Conservation (phyloP, 2,888 invertebrate species). For the Drosophila mettleri region DNA sequence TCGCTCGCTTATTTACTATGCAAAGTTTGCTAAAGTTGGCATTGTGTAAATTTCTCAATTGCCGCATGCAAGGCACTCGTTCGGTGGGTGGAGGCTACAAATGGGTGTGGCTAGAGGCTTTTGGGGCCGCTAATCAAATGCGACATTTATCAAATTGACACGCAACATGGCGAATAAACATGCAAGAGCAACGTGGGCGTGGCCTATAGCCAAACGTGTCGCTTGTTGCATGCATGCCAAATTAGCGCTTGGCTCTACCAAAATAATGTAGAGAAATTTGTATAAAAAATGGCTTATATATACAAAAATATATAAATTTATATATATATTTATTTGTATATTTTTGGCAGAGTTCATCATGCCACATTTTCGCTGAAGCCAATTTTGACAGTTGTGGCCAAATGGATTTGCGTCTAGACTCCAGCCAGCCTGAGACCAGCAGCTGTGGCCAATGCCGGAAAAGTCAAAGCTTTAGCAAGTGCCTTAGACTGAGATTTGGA, state of each 20-base stretch:
- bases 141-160: conserved; percentile 77
- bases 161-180: conserved; percentile 65
- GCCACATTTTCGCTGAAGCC: conserved; percentile 43
- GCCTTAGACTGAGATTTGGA: conserved; percentile 57
- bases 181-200: conserved; percentile 42
- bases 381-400: conserved; percentile 36
- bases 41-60: conserved; percentile 62
- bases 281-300: neutral
- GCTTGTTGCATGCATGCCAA: conserved; percentile 59
- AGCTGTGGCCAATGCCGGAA: conserved; percentile 25
- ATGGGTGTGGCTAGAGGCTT: neutral
- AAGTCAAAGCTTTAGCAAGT: conserved; percentile 23
- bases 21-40: conserved; percentile 57
- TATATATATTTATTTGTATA: conserved; percentile 12
- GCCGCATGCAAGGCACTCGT: conserved; percentile 43
- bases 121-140: conserved; percentile 61
- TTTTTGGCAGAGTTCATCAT: conserved; percentile 40
- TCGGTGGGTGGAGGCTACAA: too few species aligned
- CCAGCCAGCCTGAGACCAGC: neutral
- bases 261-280: conserved; percentile 19
- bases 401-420: conserved; percentile 69
- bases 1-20: conserved; percentile 69
- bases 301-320: neutral
- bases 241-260: conserved; percentile 51
- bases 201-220: conserved; percentile 21